phyloP scores from a whole-genome alignment of 2,888 invertebrate genomes.

The Fissipunctia ypsillon region DNA sequence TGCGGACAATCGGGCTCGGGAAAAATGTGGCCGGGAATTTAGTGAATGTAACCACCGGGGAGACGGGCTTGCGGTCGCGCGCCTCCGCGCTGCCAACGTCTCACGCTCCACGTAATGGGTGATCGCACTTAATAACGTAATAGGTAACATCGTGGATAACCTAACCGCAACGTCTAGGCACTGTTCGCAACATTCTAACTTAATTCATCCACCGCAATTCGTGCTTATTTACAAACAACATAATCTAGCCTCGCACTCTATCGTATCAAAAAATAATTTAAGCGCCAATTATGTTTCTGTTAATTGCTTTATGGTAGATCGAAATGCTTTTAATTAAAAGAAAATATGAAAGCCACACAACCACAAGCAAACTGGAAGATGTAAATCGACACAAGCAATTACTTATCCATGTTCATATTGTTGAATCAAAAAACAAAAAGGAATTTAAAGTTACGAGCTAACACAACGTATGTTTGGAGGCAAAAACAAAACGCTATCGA shows the following conservation, averaged over 20 bases:
- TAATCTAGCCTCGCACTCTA: conserved; percentile 34
- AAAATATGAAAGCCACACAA: conserved; percentile 44
- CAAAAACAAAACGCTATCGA: conserved; percentile 80
- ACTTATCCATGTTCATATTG: conserved; percentile 82
- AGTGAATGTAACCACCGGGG: conserved; percentile 87
- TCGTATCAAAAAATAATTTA: conserved; percentile 40
- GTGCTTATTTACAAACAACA: conserved; percentile 63
- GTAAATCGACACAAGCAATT: conserved; percentile 77
- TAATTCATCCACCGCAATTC: conserved; percentile 62
- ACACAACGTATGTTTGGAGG: conserved; percentile 74
- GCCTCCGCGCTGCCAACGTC: conserved; percentile 76
- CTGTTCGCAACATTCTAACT: conserved; percentile 64
- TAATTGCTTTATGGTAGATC: conserved; percentile 51
- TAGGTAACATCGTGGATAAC: conserved; percentile 77
- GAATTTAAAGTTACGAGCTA: conserved; percentile 78
- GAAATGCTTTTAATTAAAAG: conserved; percentile 44
- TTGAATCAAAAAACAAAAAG: conserved; percentile 78
- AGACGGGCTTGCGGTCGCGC: conserved; percentile 83
- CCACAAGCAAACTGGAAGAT: conserved; percentile 62
- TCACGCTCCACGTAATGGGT: conserved; percentile 77
- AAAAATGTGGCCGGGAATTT: conserved; percentile 89
- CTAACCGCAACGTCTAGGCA: conserved; percentile 74
- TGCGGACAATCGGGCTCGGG: conserved; percentile 89
- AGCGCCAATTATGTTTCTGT: conserved; percentile 35
- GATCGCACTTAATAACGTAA: conserved; percentile 86